These are phyloP conservation scores for Geotrupes spiniger DNA, from an alignment of 2,888 invertebrate species.

Conservation along the genomic window DNA sequence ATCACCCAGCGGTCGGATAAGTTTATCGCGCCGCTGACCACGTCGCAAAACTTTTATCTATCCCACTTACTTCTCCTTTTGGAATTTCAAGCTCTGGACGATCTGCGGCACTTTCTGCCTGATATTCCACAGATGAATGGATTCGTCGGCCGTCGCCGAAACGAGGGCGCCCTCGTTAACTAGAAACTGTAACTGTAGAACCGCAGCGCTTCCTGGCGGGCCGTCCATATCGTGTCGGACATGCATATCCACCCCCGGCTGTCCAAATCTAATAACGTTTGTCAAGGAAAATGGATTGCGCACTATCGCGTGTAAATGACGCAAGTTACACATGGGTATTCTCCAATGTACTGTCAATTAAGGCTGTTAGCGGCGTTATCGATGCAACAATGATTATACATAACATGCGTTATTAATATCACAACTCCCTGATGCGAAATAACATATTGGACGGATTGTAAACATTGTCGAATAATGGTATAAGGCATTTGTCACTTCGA, in stretches of 20 bases:
- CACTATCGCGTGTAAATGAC: not conserved
- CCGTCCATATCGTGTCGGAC: slow-evolving; percentile 75
- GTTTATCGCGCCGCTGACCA: too few relatives aligned
- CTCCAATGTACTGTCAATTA: too few relatives aligned
- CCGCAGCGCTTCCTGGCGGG: slow-evolving; percentile 61
- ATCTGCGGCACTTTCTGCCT: slow-evolving; percentile 91
- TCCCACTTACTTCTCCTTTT: slow-evolving; percentile 80
- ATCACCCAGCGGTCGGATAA: too few relatives aligned
- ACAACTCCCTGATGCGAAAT: too few relatives aligned
- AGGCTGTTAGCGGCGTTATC: too few relatives aligned
- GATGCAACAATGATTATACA: too few relatives aligned
- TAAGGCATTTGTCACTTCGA: too few relatives aligned
- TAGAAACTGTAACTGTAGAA: slow-evolving; percentile 90
- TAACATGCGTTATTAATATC: too few relatives aligned
- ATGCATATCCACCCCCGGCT: slow-evolving; percentile 95
- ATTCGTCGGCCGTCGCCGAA: slow-evolving; percentile 94
- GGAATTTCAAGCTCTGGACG: slow-evolving; percentile 95
- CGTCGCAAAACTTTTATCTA: not conserved
- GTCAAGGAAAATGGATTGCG: slow-evolving; percentile 44
- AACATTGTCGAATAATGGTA: too few relatives aligned
- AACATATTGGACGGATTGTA: too few relatives aligned
- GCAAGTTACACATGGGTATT: too few relatives aligned
- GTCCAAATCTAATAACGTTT: slow-evolving; percentile 72
- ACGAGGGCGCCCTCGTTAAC: slow-evolving; percentile 97
- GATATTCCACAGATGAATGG: slow-evolving; percentile 96